phyloP scores from a whole-genome alignment of 2,888 invertebrate genomes.

The Petrolisthes cinctipes region DNA sequence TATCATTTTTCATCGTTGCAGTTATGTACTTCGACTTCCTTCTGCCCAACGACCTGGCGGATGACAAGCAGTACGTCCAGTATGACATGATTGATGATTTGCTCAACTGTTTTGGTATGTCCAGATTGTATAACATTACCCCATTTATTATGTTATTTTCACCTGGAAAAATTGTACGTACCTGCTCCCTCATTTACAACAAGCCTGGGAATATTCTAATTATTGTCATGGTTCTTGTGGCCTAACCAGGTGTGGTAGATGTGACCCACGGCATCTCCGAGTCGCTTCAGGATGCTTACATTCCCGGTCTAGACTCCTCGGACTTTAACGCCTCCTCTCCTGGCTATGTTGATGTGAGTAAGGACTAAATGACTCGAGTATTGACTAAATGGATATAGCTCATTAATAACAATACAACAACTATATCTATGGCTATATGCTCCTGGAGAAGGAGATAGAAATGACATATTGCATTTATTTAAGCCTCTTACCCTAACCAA shows the following conservation, averaged over 20 bases:
- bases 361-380: neutral
- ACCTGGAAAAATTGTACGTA: neutral
- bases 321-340: constrained; percentile 37
- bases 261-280: constrained; percentile 38
- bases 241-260: constrained; percentile 51
- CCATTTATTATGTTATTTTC: neutral
- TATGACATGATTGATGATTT: constrained; percentile 35
- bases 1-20: constrained; percentile 10
- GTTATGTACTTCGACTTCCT: constrained; percentile 41
- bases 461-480: too few species aligned
- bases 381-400: neutral
- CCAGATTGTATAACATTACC: neutral
- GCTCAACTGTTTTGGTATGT: constrained; percentile 38
- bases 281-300: constrained; percentile 33
- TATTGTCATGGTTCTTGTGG: too few species aligned
- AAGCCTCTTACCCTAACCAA: too few species aligned
- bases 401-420: too few species aligned
- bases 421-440: too few species aligned
- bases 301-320: constrained; percentile 20
- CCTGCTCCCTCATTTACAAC: neutral
- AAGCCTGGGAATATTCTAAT: neutral
- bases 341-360: constrained; percentile 57
- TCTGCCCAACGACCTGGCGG: neutral
- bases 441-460: too few species aligned
- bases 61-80: constrained; percentile 18